Conservation (phyloP, 2,888 invertebrate genomes). For the Resseliella maxima region DNA sequence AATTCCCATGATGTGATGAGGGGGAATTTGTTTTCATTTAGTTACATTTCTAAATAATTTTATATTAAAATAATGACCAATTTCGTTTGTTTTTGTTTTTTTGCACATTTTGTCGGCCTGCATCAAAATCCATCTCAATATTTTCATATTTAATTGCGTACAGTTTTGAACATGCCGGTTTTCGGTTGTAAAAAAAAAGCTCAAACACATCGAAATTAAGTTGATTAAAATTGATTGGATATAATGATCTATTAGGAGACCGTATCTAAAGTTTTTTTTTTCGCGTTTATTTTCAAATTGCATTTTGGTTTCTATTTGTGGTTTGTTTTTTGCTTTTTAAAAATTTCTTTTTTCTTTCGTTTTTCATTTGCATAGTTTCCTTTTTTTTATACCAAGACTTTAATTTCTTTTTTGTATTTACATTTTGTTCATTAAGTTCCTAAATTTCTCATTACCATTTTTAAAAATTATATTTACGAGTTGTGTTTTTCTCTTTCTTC, state of each 20-base stretch:
- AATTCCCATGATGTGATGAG: too few relatives aligned
- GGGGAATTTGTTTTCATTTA: too few relatives aligned
- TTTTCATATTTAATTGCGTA: too few relatives aligned
- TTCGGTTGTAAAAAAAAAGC: neutral
- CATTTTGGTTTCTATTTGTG: neutral
- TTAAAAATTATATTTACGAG: neutral
- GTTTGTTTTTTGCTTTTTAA: neutral
- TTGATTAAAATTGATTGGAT: conserved; percentile 40
- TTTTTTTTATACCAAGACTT: conserved; percentile 1
- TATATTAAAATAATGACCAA: too few relatives aligned
- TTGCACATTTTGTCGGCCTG: neutral
- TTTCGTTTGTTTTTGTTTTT: neutral
- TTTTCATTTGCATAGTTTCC: neutral
- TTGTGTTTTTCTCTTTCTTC: neutral
- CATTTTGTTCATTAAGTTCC: neutral
- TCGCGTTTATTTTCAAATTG: neutral
- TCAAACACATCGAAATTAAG: neutral
- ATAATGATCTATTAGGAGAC: neutral
- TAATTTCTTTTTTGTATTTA: neutral
- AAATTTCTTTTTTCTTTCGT: neutral
- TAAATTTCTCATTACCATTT: neutral
- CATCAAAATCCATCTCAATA: neutral
- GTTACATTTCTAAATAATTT: too few relatives aligned
- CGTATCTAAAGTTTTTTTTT: neutral
- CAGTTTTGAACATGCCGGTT: too few relatives aligned